phyloP scores from a whole-genome alignment of 1,140 invertebrate genomes.

The Mesaphorura yosii region DNA sequence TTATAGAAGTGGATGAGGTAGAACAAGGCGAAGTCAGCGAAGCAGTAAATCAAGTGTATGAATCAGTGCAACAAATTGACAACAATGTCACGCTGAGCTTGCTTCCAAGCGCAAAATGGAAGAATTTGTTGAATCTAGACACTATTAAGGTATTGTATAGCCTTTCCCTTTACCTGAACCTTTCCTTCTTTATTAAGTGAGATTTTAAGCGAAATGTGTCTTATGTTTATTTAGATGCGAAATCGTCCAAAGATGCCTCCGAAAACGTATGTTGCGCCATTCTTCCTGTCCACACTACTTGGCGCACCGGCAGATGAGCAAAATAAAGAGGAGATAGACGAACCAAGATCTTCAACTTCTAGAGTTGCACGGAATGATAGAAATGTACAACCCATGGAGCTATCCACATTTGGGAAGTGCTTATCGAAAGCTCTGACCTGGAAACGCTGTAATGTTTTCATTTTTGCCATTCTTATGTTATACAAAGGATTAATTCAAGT shows the following conservation, averaged over 20 bases:
- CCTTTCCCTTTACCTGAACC: too few species aligned
- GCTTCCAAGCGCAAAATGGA: conserved; percentile 78
- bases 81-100: conserved; percentile 73
- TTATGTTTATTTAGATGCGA: conserved; percentile 39
- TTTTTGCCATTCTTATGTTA: not conserved
- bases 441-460: not conserved
- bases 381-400: not conserved
- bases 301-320: conserved; percentile 35
- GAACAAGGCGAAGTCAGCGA: too few species aligned
- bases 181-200: too few species aligned
- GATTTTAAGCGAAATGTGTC: not conserved
- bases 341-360: too few species aligned
- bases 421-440: conserved; percentile 43
- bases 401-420: not conserved
- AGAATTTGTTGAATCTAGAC: conserved; percentile 83
- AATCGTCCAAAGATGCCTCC: conserved; percentile 81
- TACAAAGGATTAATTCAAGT: not conserved
- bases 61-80: conserved; percentile 68
- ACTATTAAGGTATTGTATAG: conserved; percentile 57
- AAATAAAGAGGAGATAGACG: conserved; percentile 34
- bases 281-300: conserved; percentile 78
- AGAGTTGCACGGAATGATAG: conserved; percentile 38
- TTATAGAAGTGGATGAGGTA: too few species aligned
- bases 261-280: conserved; percentile 74
- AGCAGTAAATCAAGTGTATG: conserved; percentile 50